Evolutionary conservation across 2,888 invertebrate species (phyloP), one percentile per base, ranked within the genome.

Genomic region (Drosophila crucigera): DNA sequence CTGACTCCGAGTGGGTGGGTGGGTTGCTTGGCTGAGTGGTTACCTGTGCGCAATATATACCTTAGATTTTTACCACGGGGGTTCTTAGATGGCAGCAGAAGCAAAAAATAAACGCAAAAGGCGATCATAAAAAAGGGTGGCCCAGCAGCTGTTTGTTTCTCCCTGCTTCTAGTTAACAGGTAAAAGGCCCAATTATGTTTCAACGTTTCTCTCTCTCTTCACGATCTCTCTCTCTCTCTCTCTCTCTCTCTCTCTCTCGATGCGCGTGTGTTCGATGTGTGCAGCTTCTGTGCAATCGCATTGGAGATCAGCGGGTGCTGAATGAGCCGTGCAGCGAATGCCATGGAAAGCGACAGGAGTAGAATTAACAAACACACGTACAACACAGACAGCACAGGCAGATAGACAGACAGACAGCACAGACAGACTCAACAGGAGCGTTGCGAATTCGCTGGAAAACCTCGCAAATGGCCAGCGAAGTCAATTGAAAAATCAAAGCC

Each of bases 291-390:
- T 80, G 68, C 61, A 43, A 54, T 19, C 6, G 19, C 35, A 56
- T 73, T 71, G 75, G 82, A 56, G 74, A 82, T 81, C 82, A 82
- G 82, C 82, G 82, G 84, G 84, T 75, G 81, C 25, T 83, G 83
- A 76, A 73, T 67, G 80, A 58, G 80, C 39, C 66, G 31, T 60
- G 68, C 43, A 63, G 68, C 50, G 54, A 85, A 78, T 89, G 89
- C 68, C 61, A 31, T 61, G 80, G 80, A 85, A 85, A 77, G 33
- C 87, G 81, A 68, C 84, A 37, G 55, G 55, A 55, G 37, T 16
- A 28, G 47, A 47, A 47, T 47, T 47, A 16, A 25, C 47, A 25
- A 61, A 52, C 54, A 52, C 60, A 49, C 56, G 55, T 47, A 4
- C 47, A 9, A 22, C 47, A 4, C 25, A 47, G 50, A 30, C 33